These are phyloP conservation scores for Brachymystax lenok DNA, from an alignment of 2,797 vertebrate genomes.

Conservation along the genomic window DNA sequence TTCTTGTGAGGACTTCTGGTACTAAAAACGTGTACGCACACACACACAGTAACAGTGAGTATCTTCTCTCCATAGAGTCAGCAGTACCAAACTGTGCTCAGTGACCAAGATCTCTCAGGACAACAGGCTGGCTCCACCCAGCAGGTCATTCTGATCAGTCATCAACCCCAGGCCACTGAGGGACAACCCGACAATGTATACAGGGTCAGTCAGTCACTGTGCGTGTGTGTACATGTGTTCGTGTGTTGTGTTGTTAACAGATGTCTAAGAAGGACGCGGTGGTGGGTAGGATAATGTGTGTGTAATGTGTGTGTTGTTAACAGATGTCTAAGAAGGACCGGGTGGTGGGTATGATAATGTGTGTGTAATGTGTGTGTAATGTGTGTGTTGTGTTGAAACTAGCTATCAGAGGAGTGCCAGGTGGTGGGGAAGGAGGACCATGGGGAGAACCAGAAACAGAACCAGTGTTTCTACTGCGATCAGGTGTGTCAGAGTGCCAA, in stretches of 20 bases:
- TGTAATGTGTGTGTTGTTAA: background rate
- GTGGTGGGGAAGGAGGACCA: constrained; percentile 69
- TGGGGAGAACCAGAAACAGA: constrained; percentile 77
- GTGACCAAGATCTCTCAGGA: constrained; percentile 80
- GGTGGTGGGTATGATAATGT: background rate
- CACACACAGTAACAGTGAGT: background rate
- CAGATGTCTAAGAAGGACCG: too few species aligned
- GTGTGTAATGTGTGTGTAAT: background rate
- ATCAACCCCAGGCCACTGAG: constrained; percentile 70
- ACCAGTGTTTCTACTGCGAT: constrained; percentile 90
- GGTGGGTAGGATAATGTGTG: background rate
- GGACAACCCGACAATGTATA: constrained; percentile 78
- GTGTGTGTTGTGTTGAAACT: constrained; percentile 19
- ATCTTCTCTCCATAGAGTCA: constrained; percentile 76
- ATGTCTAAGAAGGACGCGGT: background rate
- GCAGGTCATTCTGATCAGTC: constrained; percentile 92
- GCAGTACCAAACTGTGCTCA: constrained; percentile 86
- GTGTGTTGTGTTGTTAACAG: background rate
- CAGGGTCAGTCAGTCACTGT: constrained; percentile 75
- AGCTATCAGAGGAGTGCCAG: constrained; percentile 80
- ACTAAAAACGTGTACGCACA: background rate
- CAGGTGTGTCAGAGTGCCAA: constrained; percentile 83
- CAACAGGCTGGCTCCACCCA: constrained; percentile 77
- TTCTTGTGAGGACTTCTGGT: too few species aligned
- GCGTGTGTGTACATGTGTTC: background rate